Evolutionary conservation across 2,113 vertebrate species (phyloP).

Genomic region (Opisthocomus hoazin): DNA sequence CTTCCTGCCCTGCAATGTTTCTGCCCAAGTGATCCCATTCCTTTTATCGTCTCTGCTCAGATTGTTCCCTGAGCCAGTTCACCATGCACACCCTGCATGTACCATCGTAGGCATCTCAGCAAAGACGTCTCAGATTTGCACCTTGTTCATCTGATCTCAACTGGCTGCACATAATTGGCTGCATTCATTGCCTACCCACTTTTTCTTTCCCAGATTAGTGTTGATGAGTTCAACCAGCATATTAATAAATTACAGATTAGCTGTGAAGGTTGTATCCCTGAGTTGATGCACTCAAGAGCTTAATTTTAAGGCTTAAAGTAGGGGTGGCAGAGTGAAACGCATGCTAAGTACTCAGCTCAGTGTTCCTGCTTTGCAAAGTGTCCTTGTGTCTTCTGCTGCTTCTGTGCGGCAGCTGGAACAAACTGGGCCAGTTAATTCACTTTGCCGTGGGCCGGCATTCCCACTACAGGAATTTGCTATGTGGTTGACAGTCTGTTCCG

Average conservation of each 20-base stretch:
- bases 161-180: neutral
- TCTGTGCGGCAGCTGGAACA: neutral
- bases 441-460: neutral
- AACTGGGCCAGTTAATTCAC: neutral
- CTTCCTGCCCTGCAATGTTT: neutral
- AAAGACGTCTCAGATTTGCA: neutral
- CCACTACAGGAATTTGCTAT: neutral
- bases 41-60: neutral
- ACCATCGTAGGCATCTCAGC: neutral
- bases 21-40: neutral
- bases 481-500: neutral
- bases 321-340: neutral
- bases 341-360: neutral
- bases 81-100: neutral
- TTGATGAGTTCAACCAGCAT: neutral
- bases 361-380: neutral
- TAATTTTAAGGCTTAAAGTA: neutral
- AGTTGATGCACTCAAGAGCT: neutral
- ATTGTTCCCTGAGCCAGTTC: neutral
- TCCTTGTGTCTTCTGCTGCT: neutral
- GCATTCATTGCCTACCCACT: neutral
- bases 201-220: neutral
- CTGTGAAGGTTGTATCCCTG: neutral
- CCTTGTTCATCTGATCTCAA: neutral
- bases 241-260: fast-evolving